phyloP scores from a whole-genome alignment of 2,888 invertebrate species.

The Epistrophella euchroma region DNA sequence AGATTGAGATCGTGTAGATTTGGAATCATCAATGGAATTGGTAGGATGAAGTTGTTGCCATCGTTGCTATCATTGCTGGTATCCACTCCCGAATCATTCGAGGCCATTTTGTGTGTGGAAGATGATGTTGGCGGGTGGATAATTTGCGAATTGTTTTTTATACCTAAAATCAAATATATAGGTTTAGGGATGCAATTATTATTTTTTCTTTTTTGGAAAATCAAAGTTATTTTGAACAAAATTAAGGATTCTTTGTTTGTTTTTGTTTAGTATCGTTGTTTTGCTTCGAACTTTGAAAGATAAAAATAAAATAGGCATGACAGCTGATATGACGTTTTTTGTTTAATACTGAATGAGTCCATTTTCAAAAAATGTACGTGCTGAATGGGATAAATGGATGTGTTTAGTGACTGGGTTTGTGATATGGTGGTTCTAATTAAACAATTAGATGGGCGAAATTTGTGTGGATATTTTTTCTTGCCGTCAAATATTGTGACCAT shows the following conservation, averaged over 20 bases:
- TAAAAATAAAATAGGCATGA: conserved; percentile 74
- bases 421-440: not conserved
- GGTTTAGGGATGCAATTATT: not conserved
- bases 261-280: conserved; percentile 71
- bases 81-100: conserved; percentile 88
- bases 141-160: not conserved
- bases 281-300: conserved; percentile 59
- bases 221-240: conserved; percentile 27
- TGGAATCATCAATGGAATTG: conserved; percentile 52
- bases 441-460: conserved; percentile 28
- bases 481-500: too few species aligned
- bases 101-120: conserved; percentile 77
- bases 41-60: conserved; percentile 80
- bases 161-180: not conserved
- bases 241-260: conserved; percentile 66
- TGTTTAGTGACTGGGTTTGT: conserved; percentile 2
- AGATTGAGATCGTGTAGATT: conserved; percentile 76
- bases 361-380: not conserved
- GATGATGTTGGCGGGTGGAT: conserved; percentile 22
- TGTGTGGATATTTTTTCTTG: not conserved
- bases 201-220: conserved; percentile 12
- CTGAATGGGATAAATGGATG: conserved; percentile 13
- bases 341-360: conserved; percentile 39
- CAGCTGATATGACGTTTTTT: conserved; percentile 59
- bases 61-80: conserved; percentile 90